A percentile compares a stretch with the other conserved stretches of the same genome.
Conservation (phyloP, 2,113 vertebrate species). For the Zapornia atra region DNA sequence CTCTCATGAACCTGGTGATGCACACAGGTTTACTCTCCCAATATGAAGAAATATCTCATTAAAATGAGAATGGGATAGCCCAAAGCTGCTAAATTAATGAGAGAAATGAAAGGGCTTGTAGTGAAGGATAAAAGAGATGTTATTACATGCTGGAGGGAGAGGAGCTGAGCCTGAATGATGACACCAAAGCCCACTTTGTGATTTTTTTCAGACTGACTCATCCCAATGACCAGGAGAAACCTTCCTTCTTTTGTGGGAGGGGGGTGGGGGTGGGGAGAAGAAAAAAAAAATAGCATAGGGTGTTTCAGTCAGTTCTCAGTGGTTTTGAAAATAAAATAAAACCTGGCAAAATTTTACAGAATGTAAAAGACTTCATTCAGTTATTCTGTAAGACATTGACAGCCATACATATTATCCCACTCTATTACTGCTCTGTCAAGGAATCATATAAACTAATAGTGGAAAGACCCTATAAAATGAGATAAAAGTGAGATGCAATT, state of each 20-base stretch:
- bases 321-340: background rate
- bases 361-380: background rate
- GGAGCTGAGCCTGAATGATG: background rate
- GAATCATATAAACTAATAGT: background rate
- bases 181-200: background rate
- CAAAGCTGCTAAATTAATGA: background rate
- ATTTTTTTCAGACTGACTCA: background rate
- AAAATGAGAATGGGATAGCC: background rate
- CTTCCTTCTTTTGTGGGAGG: background rate
- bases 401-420: background rate
- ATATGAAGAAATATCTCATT: background rate
- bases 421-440: constrained; percentile 1
- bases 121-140: background rate
- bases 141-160: background rate
- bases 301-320: background rate
- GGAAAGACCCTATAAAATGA: constrained; percentile 6
- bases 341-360: background rate
- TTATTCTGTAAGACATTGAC: background rate
- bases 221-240: background rate
- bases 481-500: background rate
- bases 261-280: background rate
- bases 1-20: background rate
- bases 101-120: background rate
- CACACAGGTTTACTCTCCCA: background rate
- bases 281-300: background rate